Evolutionary conservation across 2,797 vertebrate species (phyloP), one percentile per base, ranked within the genome.

Genomic region (Semaprochilodus insignis): DNA sequence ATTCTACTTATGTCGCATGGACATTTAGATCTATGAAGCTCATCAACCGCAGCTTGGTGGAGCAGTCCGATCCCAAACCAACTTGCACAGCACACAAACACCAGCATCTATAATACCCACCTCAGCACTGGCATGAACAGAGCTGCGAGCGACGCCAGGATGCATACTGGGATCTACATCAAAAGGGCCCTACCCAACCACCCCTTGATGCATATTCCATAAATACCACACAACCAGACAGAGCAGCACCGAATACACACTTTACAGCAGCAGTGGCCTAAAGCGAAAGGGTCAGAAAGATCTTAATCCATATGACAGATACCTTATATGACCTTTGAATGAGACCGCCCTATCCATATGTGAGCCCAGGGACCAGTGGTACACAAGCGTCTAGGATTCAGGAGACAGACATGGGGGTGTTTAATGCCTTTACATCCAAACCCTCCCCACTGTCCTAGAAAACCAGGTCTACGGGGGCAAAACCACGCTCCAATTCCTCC

Each of bases 401-500:
- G 6, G 52, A 71, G 71, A 55, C n/a, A 11, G 59, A 25, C 67
- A 48, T 70, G 15, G 60, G 8, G 1, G 55, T 8, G 55, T 60
- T n/a, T 60, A 34, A 21, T 67, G 63, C 48, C 40, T 81, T 63
- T 67, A 69, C 60, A 77, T 73, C 70, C 21, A 52, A 51, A 65
- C 27, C 14, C 60, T 31, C 51, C 10, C 16, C 11, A 1, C 74
- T 36, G 48, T 54, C 83, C 89, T 74, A 87, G 65, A 88, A 88
- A 80, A 63, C 60, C 77, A n/a, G 25, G 57, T 66, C 85, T 81
- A 69, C 55, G 70, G 63, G 74, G 88, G 85, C 67, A 83, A 89
- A 90, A 89, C 89, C 88, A 89, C 86, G 89, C 89, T 92, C 91
- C 0, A 90, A 84, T 90, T 90, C 89, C 82, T 85, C 77, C 34